Evolutionary conservation across 2,888 invertebrate species (phyloP), one percentile per base, ranked within the genome.

Genomic region (Eurytoma californica): DNA sequence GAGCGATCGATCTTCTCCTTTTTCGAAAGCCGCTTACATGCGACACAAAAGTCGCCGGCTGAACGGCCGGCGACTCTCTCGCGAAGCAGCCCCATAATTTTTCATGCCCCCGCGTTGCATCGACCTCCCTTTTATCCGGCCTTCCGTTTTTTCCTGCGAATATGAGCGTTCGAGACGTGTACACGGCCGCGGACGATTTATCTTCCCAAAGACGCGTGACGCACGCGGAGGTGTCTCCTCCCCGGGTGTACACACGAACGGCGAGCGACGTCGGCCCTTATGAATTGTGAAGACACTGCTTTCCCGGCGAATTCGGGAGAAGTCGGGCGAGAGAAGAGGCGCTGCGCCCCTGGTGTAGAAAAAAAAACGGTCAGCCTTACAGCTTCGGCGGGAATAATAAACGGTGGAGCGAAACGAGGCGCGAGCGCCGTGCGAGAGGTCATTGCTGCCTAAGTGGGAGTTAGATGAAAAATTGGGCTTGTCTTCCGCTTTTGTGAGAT

Each of bases 201-300:
- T 79, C 69, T 73, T 72, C 4, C 60, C 24, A 68, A 61, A 68
- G 72, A 68, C 61, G 68, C 57, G 60, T 72, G 66, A 72, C 72
- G 67, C 60, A 28, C 47, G 51, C 49, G 47, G 60, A 24, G 60
- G 67, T 57, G 68, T 55, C 58, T 61, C 14, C 65, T 57, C 13
- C 18, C n/a, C 18, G 57, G 18, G 18, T 4, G 1, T 18, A 49
- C 51, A 20, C 51, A 12, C 47, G 18, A 13, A 47, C 28, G 24
- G 28, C 28, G 61, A 53, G 20, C 28, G 28, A 61, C 20, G 61
- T 12, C 7, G 47, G 30, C 12, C n/a, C n/a, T 55, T 68, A 55
- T 68, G 68, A 55, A 55, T 30, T 53, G 53, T 55, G 24, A 16
- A 16, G 16, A 16, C 28, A 14, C 5, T 16, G 61, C 20, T 28